Evolutionary conservation across 2,113 vertebrate species (phyloP).

Genomic region (Malurus cyaneus): DNA sequence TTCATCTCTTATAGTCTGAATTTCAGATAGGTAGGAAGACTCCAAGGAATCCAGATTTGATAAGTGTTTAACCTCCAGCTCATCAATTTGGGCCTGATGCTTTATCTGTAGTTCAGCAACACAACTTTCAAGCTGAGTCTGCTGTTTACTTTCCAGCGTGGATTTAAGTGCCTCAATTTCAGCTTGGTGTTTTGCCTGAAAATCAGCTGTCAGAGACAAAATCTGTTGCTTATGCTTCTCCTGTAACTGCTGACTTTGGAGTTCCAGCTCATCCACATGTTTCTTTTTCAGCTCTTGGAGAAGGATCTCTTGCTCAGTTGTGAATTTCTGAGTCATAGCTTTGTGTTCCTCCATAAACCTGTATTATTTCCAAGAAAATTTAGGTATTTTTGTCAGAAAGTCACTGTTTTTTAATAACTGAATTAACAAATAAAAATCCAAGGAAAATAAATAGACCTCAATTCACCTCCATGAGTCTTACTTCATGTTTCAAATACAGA

Average conservation of each 20-base stretch:
- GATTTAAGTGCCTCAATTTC: conserved; percentile 65
- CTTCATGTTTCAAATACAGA: not conserved
- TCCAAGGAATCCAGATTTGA: conserved; percentile 86
- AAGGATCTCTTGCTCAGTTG: conserved; percentile 72
- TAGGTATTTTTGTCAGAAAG: not conserved
- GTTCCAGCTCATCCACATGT: conserved; percentile 65
- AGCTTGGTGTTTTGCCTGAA: conserved; percentile 68
- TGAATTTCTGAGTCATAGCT: conserved; percentile 68
- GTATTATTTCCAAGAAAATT: not conserved
- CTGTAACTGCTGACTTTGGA: conserved; percentile 56
- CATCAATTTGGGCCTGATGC: conserved; percentile 77
- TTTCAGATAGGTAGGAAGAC: conserved; percentile 82
- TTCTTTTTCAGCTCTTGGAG: conserved; percentile 71
- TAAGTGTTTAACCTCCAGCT: conserved; percentile 80
- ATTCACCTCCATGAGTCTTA: not conserved
- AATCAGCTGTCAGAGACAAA: conserved; percentile 47
- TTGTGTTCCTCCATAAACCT: conserved; percentile 83
- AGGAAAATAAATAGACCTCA: not conserved
- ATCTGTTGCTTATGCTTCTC: conserved; percentile 62
- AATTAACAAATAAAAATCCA: not conserved
- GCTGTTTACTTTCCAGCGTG: conserved; percentile 63
- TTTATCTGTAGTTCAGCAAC: conserved; percentile 71
- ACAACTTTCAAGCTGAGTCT: conserved; percentile 71
- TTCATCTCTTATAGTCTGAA: conserved; percentile 79
- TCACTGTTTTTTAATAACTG: not conserved